These are phyloP conservation scores for Yponomeuta plumbellus DNA, from an alignment of 2,888 invertebrate genomes.

Conservation along the genomic window DNA sequence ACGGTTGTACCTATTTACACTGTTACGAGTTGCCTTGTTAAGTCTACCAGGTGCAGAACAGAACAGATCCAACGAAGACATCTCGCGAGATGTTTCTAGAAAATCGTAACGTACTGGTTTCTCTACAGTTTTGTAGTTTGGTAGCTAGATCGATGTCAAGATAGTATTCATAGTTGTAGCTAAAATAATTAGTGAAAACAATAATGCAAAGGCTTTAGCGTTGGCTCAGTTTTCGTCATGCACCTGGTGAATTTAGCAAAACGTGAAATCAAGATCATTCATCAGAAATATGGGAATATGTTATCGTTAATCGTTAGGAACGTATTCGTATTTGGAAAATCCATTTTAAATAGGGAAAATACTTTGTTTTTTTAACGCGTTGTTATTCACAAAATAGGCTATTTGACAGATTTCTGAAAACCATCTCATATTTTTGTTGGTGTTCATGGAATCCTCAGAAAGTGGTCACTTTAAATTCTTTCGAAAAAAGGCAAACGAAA, in stretches of 20 bases:
- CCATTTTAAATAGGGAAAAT: too few species aligned
- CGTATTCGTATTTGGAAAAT: too few species aligned
- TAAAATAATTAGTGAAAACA: neutral
- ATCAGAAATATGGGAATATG: neutral
- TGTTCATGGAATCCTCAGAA: too few species aligned
- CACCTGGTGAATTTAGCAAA: slow-evolving; percentile 53
- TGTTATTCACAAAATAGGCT: too few species aligned
- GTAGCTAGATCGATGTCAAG: neutral
- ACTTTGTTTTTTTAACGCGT: too few species aligned
- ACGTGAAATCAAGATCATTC: slow-evolving; percentile 40
- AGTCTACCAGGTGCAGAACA: slow-evolving; percentile 70
- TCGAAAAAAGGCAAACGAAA: too few species aligned
- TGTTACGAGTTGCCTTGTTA: neutral
- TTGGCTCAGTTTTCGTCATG: slow-evolving; percentile 70
- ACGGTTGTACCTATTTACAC: too few species aligned
- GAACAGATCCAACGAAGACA: slow-evolving; percentile 61
- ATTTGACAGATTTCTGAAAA: too few species aligned
- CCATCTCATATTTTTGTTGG: too few species aligned
- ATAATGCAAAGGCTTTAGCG: slow-evolving; percentile 51
- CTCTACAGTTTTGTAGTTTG: slow-evolving; percentile 3
- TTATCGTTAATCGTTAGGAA: too few species aligned
- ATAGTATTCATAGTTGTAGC: slow-evolving; percentile 10
- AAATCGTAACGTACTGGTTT: neutral
- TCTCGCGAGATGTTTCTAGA: neutral
- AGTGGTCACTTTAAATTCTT: too few species aligned